Evolutionary conservation across 2,888 invertebrate genomes (phyloP).

Genomic region (Philonicus albiceps): DNA sequence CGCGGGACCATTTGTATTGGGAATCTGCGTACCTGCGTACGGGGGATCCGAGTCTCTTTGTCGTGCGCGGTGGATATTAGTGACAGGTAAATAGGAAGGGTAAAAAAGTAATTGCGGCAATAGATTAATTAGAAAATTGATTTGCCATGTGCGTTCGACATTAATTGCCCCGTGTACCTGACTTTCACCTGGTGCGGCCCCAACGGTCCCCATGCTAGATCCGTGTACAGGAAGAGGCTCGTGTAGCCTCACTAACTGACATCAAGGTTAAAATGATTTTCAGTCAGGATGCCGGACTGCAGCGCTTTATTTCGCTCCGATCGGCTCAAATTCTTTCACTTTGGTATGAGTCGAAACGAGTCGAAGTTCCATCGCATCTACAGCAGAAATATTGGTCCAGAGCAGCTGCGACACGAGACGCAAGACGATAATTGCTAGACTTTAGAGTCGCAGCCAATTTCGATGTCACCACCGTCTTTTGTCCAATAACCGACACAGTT

Average conservation of each 20-base stretch:
- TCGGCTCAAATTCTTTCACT: slow-evolving; percentile 17
- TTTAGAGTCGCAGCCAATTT: neutral
- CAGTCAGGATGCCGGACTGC: neutral
- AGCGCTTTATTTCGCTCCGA: neutral
- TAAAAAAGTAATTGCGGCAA: slow-evolving; percentile 18
- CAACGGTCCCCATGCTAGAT: neutral
- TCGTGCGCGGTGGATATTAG: neutral
- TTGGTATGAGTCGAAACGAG: neutral
- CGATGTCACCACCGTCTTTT: slow-evolving; percentile 19
- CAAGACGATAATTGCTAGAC: slow-evolving; percentile 5
- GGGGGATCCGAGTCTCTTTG: slow-evolving; percentile 24
- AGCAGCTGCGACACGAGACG: neutral
- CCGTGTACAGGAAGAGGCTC: neutral
- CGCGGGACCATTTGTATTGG: neutral
- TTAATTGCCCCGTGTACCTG: neutral
- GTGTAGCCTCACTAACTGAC: neutral
- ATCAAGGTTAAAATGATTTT: neutral
- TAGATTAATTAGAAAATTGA: slow-evolving; percentile 41
- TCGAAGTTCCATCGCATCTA: neutral
- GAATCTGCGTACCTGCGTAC: neutral
- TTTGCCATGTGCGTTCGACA: slow-evolving; percentile 24
- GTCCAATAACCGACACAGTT: slow-evolving; percentile 10
- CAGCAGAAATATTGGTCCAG: neutral
- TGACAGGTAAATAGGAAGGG: slow-evolving; percentile 32
- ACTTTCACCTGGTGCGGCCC: neutral